Base-by-base conservation (phyloP, 2,888 invertebrate species). In the Seira sanloemensis region DNA sequence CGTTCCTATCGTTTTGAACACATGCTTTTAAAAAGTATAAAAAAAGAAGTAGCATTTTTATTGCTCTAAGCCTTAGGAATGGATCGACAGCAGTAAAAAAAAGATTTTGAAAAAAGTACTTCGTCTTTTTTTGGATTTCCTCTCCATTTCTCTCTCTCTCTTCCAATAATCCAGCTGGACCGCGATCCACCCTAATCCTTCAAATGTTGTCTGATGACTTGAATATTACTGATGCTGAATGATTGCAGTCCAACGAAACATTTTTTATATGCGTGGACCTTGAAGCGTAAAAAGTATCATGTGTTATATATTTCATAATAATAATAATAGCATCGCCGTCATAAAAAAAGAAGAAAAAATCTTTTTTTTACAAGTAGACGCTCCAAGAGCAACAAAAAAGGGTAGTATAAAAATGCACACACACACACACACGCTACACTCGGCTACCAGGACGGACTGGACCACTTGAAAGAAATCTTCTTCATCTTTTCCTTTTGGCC, bases 141-240 rank as follows among this genome's bases (percentile, higher is more conserved):
- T 74, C 72, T 69, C 54, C 16, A 18, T 50, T 50, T 2, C 50
- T 50, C n/a, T 37, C 12, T 50, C 16, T 18, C 50, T 50, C 50
- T 2, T 25, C 19, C 26, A 21, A 21, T 54, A n/a, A 74, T 37
- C 27, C 74, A 74, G 74, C 74, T 74, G 74, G 62, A 74, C 62
- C 74, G 25, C 26, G 62, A 62, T 74, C 74, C 74, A 74, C 37
- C 74, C 65, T 25, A 74, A 74, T 74, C 62, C 37, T 65, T 65
- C 74, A 62, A 65, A 26, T 74, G 74, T 74, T 74, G 62, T 21
- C 27, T 62, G 50, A n/a, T 25, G 69, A 26, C 18, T n/a, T n/a
- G n/a, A n/a, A n/a, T n/a, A n/a, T n/a, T n/a, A n/a, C n/a, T n/a
- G 50, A 50, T 18, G 5, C n/a, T n/a, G 50, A 50, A 50, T 50